A percentile compares a stretch with the other conserved stretches of the same genome.
phyloP scores from a whole-genome alignment of 2,113 vertebrate species.

The Parus major region DNA sequence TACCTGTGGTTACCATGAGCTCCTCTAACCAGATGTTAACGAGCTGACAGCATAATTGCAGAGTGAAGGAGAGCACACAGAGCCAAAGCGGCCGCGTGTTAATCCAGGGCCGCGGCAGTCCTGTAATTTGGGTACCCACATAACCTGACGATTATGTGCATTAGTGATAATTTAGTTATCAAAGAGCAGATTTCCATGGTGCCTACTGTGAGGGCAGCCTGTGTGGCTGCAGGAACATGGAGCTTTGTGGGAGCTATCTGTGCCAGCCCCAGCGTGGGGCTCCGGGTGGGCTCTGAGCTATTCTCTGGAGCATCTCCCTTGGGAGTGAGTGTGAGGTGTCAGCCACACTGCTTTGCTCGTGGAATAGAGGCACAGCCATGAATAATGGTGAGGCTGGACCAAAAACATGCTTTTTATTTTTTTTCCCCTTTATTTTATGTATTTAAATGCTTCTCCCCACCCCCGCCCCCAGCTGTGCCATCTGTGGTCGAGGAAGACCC shows the following conservation, averaged over 20 bases:
- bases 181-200: not conserved
- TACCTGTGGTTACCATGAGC: not conserved
- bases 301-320: not conserved
- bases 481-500: not conserved
- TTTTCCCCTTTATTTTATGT: fast-evolving
- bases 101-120: not conserved
- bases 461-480: not conserved
- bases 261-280: fast-evolving
- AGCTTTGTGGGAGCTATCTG: not conserved
- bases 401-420: not conserved
- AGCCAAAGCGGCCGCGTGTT: not conserved
- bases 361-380: fast-evolving
- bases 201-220: not conserved
- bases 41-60: conserved; percentile 5
- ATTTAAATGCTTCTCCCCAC: not conserved
- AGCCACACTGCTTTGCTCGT: fast-evolving
- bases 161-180: conserved; percentile 57
- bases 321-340: fast-evolving
- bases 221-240: fast-evolving
- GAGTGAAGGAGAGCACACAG: not conserved
- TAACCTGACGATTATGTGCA: conserved; percentile 31
- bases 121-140: conserved; percentile 46
- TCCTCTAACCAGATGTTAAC: conserved; percentile 3
- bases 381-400: not conserved
- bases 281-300: not conserved